Evolutionary conservation across 2,888 invertebrate genomes (phyloP).

Genomic region (Nomada hirtipes): DNA sequence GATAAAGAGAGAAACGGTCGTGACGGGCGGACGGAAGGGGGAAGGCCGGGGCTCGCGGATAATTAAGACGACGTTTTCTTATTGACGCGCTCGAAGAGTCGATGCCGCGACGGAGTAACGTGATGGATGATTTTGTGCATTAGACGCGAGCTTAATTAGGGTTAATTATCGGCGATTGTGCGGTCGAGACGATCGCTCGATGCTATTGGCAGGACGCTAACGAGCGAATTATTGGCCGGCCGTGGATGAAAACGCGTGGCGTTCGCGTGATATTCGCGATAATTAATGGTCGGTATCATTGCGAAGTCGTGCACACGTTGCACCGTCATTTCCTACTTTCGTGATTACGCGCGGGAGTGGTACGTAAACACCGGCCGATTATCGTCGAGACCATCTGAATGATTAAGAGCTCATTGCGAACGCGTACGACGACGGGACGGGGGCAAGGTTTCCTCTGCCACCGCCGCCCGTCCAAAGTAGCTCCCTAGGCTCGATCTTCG

Average conservation of each 20-base stretch:
- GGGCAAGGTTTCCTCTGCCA: not conserved
- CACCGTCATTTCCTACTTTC: constrained; percentile 79
- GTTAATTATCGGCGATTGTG: constrained; percentile 81
- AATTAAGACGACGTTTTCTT: constrained; percentile 67
- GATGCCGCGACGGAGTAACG: constrained; percentile 35
- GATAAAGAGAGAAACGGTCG: not conserved
- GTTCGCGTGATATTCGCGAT: constrained; percentile 59
- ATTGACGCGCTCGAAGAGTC: constrained; percentile 19
- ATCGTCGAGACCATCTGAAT: constrained; percentile 64
- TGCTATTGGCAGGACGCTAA: constrained; percentile 71
- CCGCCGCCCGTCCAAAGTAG: too few relatives aligned
- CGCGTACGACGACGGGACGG: constrained; percentile 8
- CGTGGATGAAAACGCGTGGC: constrained; percentile 62
- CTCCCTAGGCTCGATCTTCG: too few relatives aligned
- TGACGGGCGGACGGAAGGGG: constrained; percentile 34
- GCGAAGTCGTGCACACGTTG: constrained; percentile 53
- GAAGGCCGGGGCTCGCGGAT: constrained; percentile 21
- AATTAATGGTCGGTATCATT: constrained; percentile 69
- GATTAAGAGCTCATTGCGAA: constrained; percentile 63
- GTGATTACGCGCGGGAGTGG: constrained; percentile 67
- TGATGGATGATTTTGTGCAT: constrained; percentile 79
- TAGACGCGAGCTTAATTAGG: constrained; percentile 79
- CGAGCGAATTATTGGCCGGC: constrained; percentile 73
- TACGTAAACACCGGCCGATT: constrained; percentile 60
- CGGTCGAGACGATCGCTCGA: constrained; percentile 49